A percentile compares a stretch with the other conserved stretches of the same genome.
phyloP scores from a whole-genome alignment of 2,797 vertebrate genomes.

The Ptychobarbus kaznakovi region DNA sequence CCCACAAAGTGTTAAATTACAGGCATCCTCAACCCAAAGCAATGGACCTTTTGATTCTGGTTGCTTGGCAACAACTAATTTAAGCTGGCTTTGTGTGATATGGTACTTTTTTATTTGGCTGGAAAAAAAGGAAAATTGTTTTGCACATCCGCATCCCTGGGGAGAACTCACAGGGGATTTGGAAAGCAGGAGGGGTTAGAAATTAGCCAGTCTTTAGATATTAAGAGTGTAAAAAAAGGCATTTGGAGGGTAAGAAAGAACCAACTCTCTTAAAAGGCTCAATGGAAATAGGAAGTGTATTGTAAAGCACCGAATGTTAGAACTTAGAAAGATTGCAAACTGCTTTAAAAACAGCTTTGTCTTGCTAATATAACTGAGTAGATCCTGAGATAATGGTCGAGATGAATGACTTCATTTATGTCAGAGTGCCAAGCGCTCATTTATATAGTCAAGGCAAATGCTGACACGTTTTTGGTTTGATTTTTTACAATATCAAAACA shows the following conservation, averaged over 20 bases:
- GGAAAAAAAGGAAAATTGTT: conserved; percentile 55
- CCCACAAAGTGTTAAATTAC: conserved; percentile 74
- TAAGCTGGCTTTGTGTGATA: conserved; percentile 71
- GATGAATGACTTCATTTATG: conserved; percentile 65
- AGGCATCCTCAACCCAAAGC: conserved; percentile 60
- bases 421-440: conserved; percentile 59
- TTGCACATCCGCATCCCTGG: conserved; percentile 53
- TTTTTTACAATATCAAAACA: neutral
- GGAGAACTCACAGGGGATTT: conserved; percentile 34
- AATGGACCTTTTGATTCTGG: conserved; percentile 70
- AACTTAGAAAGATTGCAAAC: conserved; percentile 4
- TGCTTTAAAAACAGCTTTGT: conserved; percentile 36
- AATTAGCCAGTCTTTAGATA: conserved; percentile 78
- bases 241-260: neutral
- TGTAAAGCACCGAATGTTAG: neutral
- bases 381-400: conserved; percentile 34
- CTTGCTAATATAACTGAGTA: conserved; percentile 27
- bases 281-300: conserved; percentile 11
- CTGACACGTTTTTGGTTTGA: neutral
- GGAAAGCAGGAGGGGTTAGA: conserved; percentile 68
- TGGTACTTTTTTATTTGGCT: conserved; percentile 69
- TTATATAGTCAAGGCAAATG: conserved; percentile 5
- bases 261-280: conserved; percentile 8
- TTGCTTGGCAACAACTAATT: conserved; percentile 79
- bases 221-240: neutral